Percentiles rank a stretch among this genome's conserved stretches.
Evolutionary conservation across 2,797 vertebrate genomes (phyloP).

Genomic region (Pangasius mekongensis): DNA sequence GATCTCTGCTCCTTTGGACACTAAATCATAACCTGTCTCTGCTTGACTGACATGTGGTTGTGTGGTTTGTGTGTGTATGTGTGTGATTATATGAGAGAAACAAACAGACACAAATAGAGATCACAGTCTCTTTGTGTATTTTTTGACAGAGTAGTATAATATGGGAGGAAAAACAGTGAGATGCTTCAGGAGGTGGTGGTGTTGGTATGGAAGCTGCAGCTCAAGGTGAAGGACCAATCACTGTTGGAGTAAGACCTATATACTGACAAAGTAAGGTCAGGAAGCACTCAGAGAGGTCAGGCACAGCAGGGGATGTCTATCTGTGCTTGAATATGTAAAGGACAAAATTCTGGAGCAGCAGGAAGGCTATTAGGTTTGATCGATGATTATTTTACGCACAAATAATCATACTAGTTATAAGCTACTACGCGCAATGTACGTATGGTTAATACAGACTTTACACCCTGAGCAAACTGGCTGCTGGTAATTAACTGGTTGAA

Average conservation of each 20-base stretch:
- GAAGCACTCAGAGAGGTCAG: slow-evolving; percentile 22
- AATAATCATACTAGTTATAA: slow-evolving; percentile 1
- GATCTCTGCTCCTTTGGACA: slow-evolving; percentile 9
- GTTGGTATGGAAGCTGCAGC: slow-evolving; percentile 40
- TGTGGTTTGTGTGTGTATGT: background rate
- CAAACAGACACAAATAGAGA: background rate
- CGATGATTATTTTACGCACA: background rate
- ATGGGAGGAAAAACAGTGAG: background rate
- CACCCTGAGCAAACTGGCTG: background rate
- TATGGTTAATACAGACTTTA: background rate
- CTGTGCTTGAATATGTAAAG: slow-evolving; percentile 49
- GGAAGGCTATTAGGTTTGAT: background rate
- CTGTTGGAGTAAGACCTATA: background rate
- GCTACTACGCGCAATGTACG: background rate
- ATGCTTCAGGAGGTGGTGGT: background rate
- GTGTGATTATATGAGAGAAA: background rate
- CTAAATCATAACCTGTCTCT: slow-evolving; percentile 9
- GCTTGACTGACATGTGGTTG: background rate
- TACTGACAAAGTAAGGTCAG: background rate
- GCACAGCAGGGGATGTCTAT: slow-evolving; percentile 55
- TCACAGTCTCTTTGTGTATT: background rate
- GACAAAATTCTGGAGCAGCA: slow-evolving; percentile 57
- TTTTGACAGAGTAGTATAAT: background rate
- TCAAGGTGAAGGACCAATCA: slow-evolving; percentile 8
- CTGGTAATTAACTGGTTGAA: background rate